Base-by-base conservation (phyloP, 2,888 invertebrate genomes). In the Melitaea athalia region DNA sequence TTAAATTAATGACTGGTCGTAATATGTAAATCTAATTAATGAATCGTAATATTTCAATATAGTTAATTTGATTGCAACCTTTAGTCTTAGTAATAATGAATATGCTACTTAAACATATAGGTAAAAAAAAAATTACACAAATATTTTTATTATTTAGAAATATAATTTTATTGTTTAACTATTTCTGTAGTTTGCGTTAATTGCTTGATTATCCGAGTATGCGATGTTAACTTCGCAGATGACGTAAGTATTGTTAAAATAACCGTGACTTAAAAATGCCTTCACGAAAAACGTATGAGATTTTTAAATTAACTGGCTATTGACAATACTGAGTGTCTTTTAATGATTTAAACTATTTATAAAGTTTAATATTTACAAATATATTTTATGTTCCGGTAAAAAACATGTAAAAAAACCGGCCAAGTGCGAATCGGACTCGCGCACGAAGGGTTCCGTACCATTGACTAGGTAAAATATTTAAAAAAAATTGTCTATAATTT, bases 161-260 rank as follows among this genome's bases (percentile, higher is more conserved):
- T 10, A 45, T 45, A 4, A 45, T 12, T 14, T 45, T n/a, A 49
- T n/a, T n/a, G n/a, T n/a, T n/a, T 49, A 49, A n/a, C 47, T 49
- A 6, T 49, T 49, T n/a, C 12, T 49, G 14, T n/a, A 12, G 53
- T n/a, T 33, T 55, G 14, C 5, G 7, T 55, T 33, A 57, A 65
- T 63, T 57, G 65, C 50, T 55, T n/a, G 59, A 47, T 59, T 63
- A 61, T 50, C 60, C 52, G 64, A 59, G 63, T 57, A 43, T 67
- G 52, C 55, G 47, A 55, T 33, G 14, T 59, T 53, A 62, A 53
- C 57, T 65, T 63, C 38, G 68, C n/a, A 63, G 57, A n/a, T 72
- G 72, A 72, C 72, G 72, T 72, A 67, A 72, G 61, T 55, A 67
- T 55, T 64, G 69, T 63, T 69, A 69, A 71, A 63, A 71, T 71